Conservation (phyloP, 2,888 invertebrate genomes). For the Drosophila demipolita region DNA sequence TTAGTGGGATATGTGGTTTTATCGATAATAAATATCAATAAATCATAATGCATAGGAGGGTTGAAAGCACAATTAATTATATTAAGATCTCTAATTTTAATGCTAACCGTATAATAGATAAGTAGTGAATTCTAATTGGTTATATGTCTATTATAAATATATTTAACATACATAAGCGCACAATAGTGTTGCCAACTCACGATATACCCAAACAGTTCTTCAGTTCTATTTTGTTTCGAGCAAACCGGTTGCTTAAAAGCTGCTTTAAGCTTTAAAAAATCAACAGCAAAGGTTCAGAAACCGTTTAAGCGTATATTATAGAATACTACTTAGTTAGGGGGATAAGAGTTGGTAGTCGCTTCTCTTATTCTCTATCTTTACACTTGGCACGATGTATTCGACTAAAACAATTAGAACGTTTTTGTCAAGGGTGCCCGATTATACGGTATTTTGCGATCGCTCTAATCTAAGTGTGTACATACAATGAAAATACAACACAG, state of each 20-base stretch:
- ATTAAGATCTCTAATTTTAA: not conserved
- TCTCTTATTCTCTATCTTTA: not conserved
- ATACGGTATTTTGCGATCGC: not conserved
- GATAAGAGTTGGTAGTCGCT: not conserved
- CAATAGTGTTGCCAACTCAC: slow-evolving; percentile 40
- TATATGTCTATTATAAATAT: slow-evolving; percentile 21
- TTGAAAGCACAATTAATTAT: not conserved
- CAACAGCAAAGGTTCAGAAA: slow-evolving; percentile 42
- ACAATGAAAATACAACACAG: not conserved
- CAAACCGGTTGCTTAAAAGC: slow-evolving; percentile 65
- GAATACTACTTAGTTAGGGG: not conserved
- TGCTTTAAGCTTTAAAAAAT: slow-evolving; percentile 28
- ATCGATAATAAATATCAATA: not conserved
- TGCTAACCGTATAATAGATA: not conserved
- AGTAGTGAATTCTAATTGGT: not conserved
- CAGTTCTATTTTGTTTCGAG: slow-evolving; percentile 65
- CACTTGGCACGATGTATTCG: not conserved
- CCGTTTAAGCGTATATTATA: slow-evolving; percentile 59
- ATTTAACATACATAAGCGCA: slow-evolving; percentile 19
- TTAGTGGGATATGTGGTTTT: not conserved
- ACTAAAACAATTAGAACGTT: not conserved
- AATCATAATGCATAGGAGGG: not conserved
- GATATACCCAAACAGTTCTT: slow-evolving; percentile 44
- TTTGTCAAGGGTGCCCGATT: not conserved
- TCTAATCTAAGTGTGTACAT: not conserved